Evolutionary conservation across 2,797 vertebrate genomes (phyloP).

Genomic region (Pipistrellus pygmaeus): DNA sequence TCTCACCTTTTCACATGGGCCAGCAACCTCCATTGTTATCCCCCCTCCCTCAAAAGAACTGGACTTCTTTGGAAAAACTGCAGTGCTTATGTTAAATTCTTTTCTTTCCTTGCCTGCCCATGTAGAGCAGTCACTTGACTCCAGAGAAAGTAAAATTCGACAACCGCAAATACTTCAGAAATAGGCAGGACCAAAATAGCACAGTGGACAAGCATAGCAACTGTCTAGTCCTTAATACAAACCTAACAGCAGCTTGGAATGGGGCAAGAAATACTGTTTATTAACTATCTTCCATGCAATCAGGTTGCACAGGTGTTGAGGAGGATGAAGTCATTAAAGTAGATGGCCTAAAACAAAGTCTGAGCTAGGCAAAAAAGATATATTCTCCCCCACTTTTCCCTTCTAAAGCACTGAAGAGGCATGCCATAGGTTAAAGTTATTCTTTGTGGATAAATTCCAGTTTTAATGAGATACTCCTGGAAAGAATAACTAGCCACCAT

Average conservation of each 20-base stretch:
- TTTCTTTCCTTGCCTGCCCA: conserved; percentile 48
- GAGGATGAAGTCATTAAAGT: background rate
- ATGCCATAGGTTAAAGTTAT: background rate
- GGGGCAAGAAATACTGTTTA: background rate
- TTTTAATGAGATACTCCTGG: background rate
- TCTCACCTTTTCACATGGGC: conserved; percentile 47
- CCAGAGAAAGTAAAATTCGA: conserved; percentile 61
- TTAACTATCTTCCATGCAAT: background rate
- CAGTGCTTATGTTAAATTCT: conserved; percentile 48
- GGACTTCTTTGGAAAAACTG: conserved; percentile 52
- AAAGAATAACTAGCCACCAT: background rate
- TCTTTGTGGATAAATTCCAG: background rate
- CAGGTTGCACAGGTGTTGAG: background rate
- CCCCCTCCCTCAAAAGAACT: conserved; percentile 52
- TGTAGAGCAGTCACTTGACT: conserved; percentile 67
- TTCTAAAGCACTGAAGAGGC: background rate
- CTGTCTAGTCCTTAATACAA: conserved; percentile 21
- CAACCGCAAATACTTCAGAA: conserved; percentile 70
- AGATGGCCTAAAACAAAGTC: background rate
- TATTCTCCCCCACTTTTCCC: background rate
- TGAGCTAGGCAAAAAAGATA: background rate
- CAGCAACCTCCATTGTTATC: background rate
- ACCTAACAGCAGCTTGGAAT: background rate
- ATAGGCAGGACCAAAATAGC: conserved; percentile 62
- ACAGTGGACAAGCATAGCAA: background rate